Conservation (phyloP, 92 coral and sea anemone genomes). For the Paramuricea clavata region DNA sequence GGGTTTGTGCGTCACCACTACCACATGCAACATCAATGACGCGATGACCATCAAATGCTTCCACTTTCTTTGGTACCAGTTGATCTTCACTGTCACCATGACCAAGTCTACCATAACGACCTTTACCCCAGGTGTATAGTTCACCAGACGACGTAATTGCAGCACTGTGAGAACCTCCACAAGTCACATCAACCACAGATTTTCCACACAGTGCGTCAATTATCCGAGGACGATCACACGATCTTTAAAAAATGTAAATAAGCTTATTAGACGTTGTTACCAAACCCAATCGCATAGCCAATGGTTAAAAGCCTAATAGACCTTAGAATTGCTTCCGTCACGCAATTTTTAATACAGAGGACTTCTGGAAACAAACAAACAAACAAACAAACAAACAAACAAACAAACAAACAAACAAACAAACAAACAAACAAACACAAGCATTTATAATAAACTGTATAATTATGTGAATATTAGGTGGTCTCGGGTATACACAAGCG, state of each 20-base stretch:
- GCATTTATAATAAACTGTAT: too few species aligned
- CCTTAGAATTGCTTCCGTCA: too few species aligned
- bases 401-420: too few species aligned
- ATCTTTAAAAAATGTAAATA: conserved; percentile 50
- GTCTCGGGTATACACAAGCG: too few species aligned
- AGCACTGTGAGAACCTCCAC: conserved; percentile 98
- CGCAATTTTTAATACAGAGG: too few species aligned
- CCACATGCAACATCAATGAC: conserved; percentile 98
- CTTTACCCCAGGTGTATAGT: conserved; percentile 98
- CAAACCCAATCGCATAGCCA: too few species aligned
- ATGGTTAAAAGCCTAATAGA: too few species aligned
- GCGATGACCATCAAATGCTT: conserved; percentile 88
- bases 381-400: too few species aligned
- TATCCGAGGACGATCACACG: conserved; percentile 91
- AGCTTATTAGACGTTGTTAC: too few species aligned
- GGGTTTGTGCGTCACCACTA: conserved; percentile 99
- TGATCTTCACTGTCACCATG: conserved; percentile 98
- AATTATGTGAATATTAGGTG: too few species aligned
- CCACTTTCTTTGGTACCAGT: conserved; percentile 87
- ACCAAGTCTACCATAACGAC: conserved; percentile 96
- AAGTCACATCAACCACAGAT: conserved; percentile 82
- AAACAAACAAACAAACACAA: too few species aligned
- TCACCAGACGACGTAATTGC: conserved; percentile 85
- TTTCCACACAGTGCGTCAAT: conserved; percentile 91
- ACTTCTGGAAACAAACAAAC: too few species aligned